Percentiles rank a stretch among this genome's conserved stretches.
Evolutionary conservation across 1,140 invertebrate genomes (phyloP).

Genomic region (Drosophila kohkoa): DNA sequence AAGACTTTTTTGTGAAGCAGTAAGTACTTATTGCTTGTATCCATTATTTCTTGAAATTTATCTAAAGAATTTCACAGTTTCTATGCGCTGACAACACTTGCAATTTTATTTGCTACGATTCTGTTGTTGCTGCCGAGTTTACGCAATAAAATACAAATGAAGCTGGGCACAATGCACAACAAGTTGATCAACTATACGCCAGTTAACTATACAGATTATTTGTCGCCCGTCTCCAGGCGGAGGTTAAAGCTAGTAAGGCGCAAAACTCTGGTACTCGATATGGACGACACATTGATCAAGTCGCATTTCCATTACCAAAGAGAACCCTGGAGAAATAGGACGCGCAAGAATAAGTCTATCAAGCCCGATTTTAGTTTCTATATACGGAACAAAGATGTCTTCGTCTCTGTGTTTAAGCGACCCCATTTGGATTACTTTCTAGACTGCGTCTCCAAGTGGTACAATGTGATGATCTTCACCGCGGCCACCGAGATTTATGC

Average conservation of each 20-base stretch:
- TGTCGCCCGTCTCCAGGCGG: slow-evolving; percentile 38
- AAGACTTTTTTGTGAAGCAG: neutral
- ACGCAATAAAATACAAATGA: neutral
- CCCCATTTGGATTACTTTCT: slow-evolving; percentile 61
- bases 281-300: slow-evolving; percentile 58
- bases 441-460: slow-evolving; percentile 59
- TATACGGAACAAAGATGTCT: neutral
- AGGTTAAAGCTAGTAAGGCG: slow-evolving; percentile 32
- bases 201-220: slow-evolving; percentile 27
- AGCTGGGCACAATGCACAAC: neutral
- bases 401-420: slow-evolving; percentile 54
- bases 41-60: too few species aligned
- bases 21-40: slow-evolving; percentile 22
- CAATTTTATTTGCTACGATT: neutral
- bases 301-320: neutral
- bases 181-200: slow-evolving; percentile 30
- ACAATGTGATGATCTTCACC: slow-evolving; percentile 53
- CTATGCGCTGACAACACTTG: neutral
- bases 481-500: slow-evolving; percentile 41
- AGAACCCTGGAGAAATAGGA: neutral
- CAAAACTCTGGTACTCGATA: slow-evolving; percentile 58
- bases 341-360: neutral
- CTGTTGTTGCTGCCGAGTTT: neutral
- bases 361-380: slow-evolving; percentile 34
- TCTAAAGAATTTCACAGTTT: too few species aligned